Conservation (phyloP, 2,888 invertebrate genomes). For the Aspidapion aeneum region DNA sequence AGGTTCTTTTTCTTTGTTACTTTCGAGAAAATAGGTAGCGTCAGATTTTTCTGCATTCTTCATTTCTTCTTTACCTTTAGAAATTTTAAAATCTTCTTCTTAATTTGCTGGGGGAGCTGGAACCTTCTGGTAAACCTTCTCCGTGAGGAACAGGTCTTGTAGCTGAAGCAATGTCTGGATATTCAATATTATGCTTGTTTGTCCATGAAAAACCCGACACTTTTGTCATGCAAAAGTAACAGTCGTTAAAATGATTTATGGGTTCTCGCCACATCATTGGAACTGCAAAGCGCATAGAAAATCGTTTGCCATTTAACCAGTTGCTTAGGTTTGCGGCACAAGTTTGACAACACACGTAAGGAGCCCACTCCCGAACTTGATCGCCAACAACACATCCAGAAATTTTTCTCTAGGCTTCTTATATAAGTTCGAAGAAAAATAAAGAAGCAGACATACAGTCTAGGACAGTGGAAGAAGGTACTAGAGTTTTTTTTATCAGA, state of each 20-base stretch:
- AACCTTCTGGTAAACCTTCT: conserved; percentile 13
- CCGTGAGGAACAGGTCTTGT: conserved; percentile 3
- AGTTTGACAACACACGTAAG: conserved; percentile 2
- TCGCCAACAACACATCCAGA: background rate
- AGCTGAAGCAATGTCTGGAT: conserved; percentile 7
- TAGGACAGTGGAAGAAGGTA: too few species aligned
- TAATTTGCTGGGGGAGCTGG: conserved; percentile 2
- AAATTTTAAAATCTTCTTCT: conserved; percentile 1
- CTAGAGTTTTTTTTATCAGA: too few species aligned
- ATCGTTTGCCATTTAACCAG: conserved; percentile 5
- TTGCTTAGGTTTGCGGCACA: conserved; percentile 1
- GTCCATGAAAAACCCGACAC: background rate
- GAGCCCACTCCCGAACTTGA: conserved; percentile 4
- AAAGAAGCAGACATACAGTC: too few species aligned
- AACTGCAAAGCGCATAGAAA: conserved; percentile 2
- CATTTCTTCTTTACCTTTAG: background rate
- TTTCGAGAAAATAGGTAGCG: conserved; percentile 2
- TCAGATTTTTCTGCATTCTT: background rate
- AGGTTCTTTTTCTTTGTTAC: background rate
- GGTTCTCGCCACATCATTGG: conserved; percentile 5
- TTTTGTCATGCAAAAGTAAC: conserved; percentile 5
- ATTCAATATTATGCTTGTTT: conserved; percentile 1
- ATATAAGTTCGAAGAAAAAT: too few species aligned
- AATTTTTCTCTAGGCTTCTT: too few species aligned
- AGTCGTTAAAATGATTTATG: conserved; percentile 11